These are phyloP conservation scores for Dipodomys merriami DNA, from an alignment of 2,113 vertebrate genomes.

Conservation along the genomic window DNA sequence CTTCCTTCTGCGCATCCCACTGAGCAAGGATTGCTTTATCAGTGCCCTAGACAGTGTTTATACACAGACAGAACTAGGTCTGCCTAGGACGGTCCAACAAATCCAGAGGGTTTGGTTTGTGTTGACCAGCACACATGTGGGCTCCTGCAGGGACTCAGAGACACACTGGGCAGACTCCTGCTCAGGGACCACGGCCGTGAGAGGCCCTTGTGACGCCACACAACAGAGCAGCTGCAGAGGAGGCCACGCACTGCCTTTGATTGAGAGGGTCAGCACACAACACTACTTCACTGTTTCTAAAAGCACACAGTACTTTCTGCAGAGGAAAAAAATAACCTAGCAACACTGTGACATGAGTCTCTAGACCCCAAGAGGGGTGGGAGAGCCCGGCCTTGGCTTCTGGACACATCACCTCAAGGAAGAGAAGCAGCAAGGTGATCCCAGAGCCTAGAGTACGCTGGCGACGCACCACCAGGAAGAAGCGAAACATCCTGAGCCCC, in stretches of 20 bases:
- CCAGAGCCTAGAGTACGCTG: constrained; percentile 38
- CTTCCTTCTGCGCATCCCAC: too few relatives aligned
- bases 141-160: not conserved
- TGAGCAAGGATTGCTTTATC: too few relatives aligned
- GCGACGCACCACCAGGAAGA: not conserved
- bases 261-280: constrained; percentile 69
- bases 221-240: constrained; percentile 66
- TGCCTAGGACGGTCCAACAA: too few relatives aligned
- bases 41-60: too few relatives aligned
- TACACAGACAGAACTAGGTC: too few relatives aligned
- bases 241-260: constrained; percentile 76
- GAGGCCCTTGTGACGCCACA: too few relatives aligned
- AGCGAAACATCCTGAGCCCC: not conserved
- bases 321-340: not conserved
- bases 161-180: not conserved
- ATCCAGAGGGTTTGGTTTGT: too few relatives aligned
- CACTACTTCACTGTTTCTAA: constrained; percentile 21
- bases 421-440: constrained; percentile 3
- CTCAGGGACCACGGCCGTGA: too few relatives aligned
- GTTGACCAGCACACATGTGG: too few relatives aligned
- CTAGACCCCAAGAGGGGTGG: not conserved
- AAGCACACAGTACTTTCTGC: constrained; percentile 71
- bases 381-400: too few relatives aligned
- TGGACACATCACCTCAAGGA: not conserved
- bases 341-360: not conserved